Evolutionary conservation across 2,797 vertebrate species (phyloP).

Genomic region (Malacoctenus gilli): DNA sequence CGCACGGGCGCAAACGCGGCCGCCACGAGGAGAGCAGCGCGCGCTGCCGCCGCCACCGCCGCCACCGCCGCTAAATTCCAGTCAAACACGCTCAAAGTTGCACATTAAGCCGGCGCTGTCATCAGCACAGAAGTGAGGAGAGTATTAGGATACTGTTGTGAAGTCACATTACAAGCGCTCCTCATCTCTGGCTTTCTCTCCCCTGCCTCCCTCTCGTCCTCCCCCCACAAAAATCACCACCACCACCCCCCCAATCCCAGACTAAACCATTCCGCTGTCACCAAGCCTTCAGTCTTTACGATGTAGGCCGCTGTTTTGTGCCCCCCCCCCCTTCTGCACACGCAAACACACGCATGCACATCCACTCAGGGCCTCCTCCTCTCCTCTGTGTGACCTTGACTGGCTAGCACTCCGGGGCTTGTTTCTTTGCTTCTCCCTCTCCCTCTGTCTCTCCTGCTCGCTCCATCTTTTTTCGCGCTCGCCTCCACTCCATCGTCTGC

Average conservation of each 20-base stretch:
- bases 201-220: constrained; percentile 29
- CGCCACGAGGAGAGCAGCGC: constrained; percentile 11
- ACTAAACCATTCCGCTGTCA: constrained; percentile 65
- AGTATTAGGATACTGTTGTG: constrained; percentile 30
- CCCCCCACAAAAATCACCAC: not conserved
- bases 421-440: constrained; percentile 67
- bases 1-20: constrained; percentile 4
- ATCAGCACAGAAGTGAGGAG: constrained; percentile 10
- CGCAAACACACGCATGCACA: constrained; percentile 34
- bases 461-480: constrained; percentile 65
- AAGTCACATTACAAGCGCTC: constrained; percentile 46
- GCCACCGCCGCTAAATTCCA: constrained; percentile 8
- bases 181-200: constrained; percentile 37
- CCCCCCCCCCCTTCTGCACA: constrained; percentile 48
- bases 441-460: constrained; percentile 54
- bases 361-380: constrained; percentile 57
- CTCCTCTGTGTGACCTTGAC: constrained; percentile 82
- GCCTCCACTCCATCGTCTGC: constrained; percentile 58
- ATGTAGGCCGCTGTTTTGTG: too few relatives aligned
- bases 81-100: constrained; percentile 33
- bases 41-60: not conserved
- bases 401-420: constrained; percentile 76
- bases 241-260: constrained; percentile 12
- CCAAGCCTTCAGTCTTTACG: constrained; percentile 52
- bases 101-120: constrained; percentile 26